phyloP scores from a whole-genome alignment of 2,113 vertebrate genomes.

The Peromyscus maniculatus region DNA sequence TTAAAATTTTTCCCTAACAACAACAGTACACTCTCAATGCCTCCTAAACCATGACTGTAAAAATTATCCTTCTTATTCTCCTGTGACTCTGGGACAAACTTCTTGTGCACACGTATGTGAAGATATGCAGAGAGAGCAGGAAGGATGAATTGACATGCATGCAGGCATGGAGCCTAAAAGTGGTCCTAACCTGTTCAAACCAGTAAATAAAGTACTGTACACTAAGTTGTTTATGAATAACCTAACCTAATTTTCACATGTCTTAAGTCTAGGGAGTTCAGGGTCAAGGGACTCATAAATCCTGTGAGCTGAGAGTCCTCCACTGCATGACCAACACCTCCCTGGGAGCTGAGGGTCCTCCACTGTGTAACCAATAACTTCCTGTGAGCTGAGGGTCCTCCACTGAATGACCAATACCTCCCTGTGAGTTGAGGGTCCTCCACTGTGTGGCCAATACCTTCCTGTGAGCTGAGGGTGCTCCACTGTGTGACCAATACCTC shows the following conservation, averaged over 20 bases:
- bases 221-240: neutral
- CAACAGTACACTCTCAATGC: neutral
- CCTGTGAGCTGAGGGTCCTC: neutral
- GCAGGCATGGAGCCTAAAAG: neutral
- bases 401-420: neutral
- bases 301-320: neutral
- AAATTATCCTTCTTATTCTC: neutral
- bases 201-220: neutral
- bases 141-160: neutral
- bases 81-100: neutral
- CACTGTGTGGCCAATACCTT: neutral
- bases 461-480: neutral
- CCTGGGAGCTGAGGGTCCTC: no score
- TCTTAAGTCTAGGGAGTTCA: neutral
- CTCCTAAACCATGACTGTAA: neutral
- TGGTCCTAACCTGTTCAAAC: neutral
- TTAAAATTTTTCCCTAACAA: neutral
- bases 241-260: neutral
- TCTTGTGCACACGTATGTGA: neutral
- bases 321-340: neutral
- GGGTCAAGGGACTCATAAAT: neutral
- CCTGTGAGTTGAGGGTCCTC: neutral
- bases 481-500: rapidly evolving
- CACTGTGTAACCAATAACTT: rapidly evolving
- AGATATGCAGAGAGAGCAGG: neutral